A percentile compares a stretch with the other conserved stretches of the same genome.
Evolutionary conservation across 2,113 vertebrate species (phyloP).

Genomic region (Takifugu flavidus): DNA sequence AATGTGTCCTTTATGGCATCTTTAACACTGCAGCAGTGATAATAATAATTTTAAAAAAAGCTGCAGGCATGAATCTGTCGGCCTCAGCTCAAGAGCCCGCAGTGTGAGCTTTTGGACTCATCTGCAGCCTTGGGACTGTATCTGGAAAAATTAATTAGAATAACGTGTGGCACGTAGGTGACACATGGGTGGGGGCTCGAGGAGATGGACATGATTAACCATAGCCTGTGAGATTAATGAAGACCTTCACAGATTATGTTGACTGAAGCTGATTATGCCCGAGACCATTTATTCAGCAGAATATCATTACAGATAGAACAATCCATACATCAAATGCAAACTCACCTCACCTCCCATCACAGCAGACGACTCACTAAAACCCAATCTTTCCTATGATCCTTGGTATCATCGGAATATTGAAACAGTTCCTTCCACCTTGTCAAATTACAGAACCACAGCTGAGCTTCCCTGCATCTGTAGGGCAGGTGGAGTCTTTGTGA

Average conservation of each 20-base stretch:
- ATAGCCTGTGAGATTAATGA: conserved; percentile 87
- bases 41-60: neutral
- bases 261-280: conserved; percentile 83
- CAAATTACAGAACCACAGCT: neutral
- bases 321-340: conserved; percentile 79
- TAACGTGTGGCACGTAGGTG: conserved; percentile 79
- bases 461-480: conserved; percentile 12
- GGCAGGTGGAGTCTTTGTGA: conserved; percentile 15
- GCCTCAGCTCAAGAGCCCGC: neutral
- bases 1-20: too few species aligned
- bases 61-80: neutral
- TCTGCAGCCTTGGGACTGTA: conserved; percentile 71
- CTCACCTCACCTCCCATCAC: conserved; percentile 54
- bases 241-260: conserved; percentile 84
- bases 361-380: conserved; percentile 67
- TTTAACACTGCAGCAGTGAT: neutral
- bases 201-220: conserved; percentile 87
- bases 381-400: conserved; percentile 43
- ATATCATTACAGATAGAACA: conserved; percentile 75
- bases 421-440: conserved; percentile 51
- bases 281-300: conserved; percentile 78
- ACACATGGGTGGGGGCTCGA: conserved; percentile 75
- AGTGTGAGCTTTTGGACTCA: conserved; percentile 4
- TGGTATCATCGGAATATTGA: conserved; percentile 23
- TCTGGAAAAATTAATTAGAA: conserved; percentile 89